Percentiles rank a stretch among this genome's conserved stretches.
Evolutionary conservation across 2,888 invertebrate species (phyloP).

Genomic region (Aspidiotus rigidus): DNA sequence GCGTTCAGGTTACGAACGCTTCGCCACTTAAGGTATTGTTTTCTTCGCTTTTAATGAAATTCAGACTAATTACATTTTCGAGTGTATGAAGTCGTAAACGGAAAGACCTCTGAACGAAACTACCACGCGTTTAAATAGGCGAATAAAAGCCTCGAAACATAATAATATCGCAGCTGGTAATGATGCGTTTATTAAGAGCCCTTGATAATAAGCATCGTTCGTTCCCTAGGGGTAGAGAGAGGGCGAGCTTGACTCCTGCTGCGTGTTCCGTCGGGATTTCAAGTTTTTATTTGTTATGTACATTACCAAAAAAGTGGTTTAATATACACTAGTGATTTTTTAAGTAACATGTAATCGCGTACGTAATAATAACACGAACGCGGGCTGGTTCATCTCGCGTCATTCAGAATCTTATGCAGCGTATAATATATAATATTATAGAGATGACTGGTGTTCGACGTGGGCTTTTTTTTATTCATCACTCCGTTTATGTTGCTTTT

Average conservation of each 20-base stretch:
- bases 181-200: conserved; percentile 28
- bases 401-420: no score
- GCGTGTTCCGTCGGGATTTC: conserved; percentile 26
- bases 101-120: neutral
- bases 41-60: neutral
- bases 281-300: conserved; percentile 28
- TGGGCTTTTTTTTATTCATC: no score
- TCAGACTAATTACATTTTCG: neutral
- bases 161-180: conserved; percentile 27
- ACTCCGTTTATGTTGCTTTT: no score
- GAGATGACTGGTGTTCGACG: no score
- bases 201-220: conserved; percentile 25
- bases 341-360: conserved; percentile 26
- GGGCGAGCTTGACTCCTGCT: conserved; percentile 26
- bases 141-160: conserved; percentile 19
- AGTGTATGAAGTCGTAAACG: neutral
- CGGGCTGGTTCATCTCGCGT: no score
- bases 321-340: conserved; percentile 28
- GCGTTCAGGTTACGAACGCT: no score
- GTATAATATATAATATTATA: no score
- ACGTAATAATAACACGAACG: neutral
- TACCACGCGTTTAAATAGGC: conserved; percentile 12
- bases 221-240: conserved; percentile 23
- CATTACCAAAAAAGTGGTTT: conserved; percentile 31
- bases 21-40: no score